These are phyloP conservation scores for Telenomus remus DNA, from an alignment of 1,140 invertebrate genomes.

Conservation along the genomic window DNA sequence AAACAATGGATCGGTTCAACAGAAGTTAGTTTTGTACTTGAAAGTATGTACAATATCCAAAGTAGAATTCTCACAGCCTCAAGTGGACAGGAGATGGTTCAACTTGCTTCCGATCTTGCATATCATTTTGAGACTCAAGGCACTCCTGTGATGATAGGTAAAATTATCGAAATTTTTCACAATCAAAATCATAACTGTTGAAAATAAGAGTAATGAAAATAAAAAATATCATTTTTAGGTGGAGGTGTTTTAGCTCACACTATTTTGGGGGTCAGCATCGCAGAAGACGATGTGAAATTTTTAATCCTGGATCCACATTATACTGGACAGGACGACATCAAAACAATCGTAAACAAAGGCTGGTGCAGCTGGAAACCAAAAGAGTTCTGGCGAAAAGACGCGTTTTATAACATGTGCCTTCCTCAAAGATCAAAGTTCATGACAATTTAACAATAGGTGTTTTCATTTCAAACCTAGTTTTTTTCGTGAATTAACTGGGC, in stretches of 20 bases:
- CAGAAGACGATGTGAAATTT: constrained; percentile 85
- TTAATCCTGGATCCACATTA: constrained; percentile 99
- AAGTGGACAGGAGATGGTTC: constrained; percentile 88
- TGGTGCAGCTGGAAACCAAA: constrained; percentile 96
- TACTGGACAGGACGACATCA: constrained; percentile 87
- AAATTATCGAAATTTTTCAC: neutral
- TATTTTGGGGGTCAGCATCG: constrained; percentile 92
- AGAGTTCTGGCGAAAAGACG: constrained; percentile 93
- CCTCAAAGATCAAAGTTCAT: constrained; percentile 83
- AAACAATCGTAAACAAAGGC: constrained; percentile 84
- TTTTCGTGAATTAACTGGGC: too few species aligned
- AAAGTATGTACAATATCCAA: constrained; percentile 86
- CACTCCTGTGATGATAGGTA: constrained; percentile 98
- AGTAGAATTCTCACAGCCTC: constrained; percentile 90
- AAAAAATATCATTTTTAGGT: constrained; percentile 77
- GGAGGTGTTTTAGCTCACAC: constrained; percentile 98
- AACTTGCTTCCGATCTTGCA: constrained; percentile 86
- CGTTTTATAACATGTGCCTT: constrained; percentile 97
- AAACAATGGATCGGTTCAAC: constrained; percentile 98
- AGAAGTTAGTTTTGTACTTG: constrained; percentile 95
- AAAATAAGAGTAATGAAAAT: neutral
- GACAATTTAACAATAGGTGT: constrained; percentile 49
- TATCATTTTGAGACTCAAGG: constrained; percentile 95
- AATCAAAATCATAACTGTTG: neutral
- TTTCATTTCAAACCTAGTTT: too few species aligned